Evolutionary conservation across 2,888 invertebrate genomes (phyloP).

Genomic region (Unio delphinus): DNA sequence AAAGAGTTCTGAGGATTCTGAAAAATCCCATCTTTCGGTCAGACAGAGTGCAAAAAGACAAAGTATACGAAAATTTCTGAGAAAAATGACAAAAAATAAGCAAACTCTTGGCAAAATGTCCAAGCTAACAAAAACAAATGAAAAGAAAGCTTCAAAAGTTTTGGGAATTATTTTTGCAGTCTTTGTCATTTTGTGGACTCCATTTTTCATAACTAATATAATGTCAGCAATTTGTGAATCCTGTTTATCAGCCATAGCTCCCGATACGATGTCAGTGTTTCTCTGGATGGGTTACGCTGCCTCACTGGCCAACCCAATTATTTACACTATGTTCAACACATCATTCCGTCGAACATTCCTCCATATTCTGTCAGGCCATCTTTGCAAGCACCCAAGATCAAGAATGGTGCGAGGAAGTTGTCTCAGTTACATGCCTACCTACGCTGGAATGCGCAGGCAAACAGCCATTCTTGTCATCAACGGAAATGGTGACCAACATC

Average conservation of each 20-base stretch:
- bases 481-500: no score
- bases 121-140: slow-evolving; percentile 63
- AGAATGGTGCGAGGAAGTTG: slow-evolving; percentile 17
- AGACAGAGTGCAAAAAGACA: no score
- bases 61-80: slow-evolving; percentile 29
- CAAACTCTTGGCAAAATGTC: slow-evolving; percentile 45
- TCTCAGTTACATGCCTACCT: slow-evolving; percentile 40
- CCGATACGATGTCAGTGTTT: slow-evolving; percentile 62
- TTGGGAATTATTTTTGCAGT: slow-evolving; percentile 70
- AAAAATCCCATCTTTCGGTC: neutral
- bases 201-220: slow-evolving; percentile 68
- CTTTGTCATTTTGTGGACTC: slow-evolving; percentile 70
- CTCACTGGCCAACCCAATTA: slow-evolving; percentile 70
- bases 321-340: slow-evolving; percentile 71
- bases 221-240: slow-evolving; percentile 57
- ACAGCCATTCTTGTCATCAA: no score
- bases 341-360: slow-evolving; percentile 67
- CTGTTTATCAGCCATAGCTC: slow-evolving; percentile 54
- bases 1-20: slow-evolving; percentile 1
- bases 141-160: slow-evolving; percentile 70
- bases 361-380: slow-evolving; percentile 61
- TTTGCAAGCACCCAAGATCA: slow-evolving; percentile 33
- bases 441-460: slow-evolving; percentile 2
- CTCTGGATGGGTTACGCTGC: slow-evolving; percentile 70
- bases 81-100: slow-evolving; percentile 21